Conservation (phyloP, 2,888 invertebrate genomes). For the Petrophora chlorosata region DNA sequence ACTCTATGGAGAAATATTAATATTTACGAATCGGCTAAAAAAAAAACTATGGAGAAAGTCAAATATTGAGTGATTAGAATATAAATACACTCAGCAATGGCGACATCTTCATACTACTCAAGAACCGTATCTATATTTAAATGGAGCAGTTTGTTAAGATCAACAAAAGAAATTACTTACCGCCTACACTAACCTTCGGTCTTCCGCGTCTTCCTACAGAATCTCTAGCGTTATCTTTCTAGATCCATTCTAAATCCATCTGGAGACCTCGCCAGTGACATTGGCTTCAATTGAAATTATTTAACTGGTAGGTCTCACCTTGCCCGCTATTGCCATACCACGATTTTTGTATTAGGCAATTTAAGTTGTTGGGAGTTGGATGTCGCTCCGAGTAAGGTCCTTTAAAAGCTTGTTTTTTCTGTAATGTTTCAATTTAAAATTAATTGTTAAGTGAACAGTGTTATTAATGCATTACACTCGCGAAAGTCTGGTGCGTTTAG, state of each 20-base stretch:
- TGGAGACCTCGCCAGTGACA: slow-evolving; percentile 52
- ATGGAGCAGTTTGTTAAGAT: too few species aligned
- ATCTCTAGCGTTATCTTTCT: slow-evolving; percentile 1
- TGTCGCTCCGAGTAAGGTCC: slow-evolving; percentile 1
- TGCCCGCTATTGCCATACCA: slow-evolving; percentile 38
- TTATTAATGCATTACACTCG: not conserved
- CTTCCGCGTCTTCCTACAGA: slow-evolving; percentile 12
- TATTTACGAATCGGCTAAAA: too few species aligned
- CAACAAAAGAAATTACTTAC: slow-evolving; percentile 4
- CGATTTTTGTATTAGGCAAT: slow-evolving; percentile 49
- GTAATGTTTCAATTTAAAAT: too few species aligned
- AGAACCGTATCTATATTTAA: too few species aligned
- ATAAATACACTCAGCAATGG: too few species aligned
- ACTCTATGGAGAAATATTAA: too few species aligned
- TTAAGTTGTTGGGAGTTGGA: slow-evolving; percentile 30
- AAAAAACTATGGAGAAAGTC: too few species aligned
- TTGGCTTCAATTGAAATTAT: slow-evolving; percentile 53
- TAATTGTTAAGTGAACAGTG: too few species aligned
- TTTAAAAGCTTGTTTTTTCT: not conserved
- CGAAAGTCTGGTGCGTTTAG: not conserved
- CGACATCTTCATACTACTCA: too few species aligned
- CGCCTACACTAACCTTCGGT: not conserved
- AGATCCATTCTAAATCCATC: slow-evolving; percentile 33
- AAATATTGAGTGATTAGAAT: too few species aligned
- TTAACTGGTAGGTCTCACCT: slow-evolving; percentile 47